Evolutionary conservation across 2,888 invertebrate species (phyloP).

Genomic region (Siphonodentalium dalli): DNA sequence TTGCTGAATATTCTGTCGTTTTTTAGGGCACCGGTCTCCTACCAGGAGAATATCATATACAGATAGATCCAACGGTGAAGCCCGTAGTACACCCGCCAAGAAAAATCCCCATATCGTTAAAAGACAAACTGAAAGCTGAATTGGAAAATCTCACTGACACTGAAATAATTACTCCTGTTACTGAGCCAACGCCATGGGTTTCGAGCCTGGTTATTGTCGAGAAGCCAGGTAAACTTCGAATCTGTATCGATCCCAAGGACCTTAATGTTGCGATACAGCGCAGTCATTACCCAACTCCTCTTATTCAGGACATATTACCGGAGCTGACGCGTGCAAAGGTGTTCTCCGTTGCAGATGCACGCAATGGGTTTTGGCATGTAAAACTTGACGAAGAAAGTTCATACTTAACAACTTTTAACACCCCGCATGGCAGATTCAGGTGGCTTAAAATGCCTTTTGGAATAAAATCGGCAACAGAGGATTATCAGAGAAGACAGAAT

Average conservation of each 20-base stretch:
- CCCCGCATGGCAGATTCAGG: slow-evolving; percentile 31
- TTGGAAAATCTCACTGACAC: slow-evolving; percentile 15
- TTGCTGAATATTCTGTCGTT: too few relatives aligned
- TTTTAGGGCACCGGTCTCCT: slow-evolving; percentile 16
- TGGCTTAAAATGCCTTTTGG: slow-evolving; percentile 36
- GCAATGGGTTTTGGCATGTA: slow-evolving; percentile 30
- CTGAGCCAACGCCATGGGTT: slow-evolving; percentile 32
- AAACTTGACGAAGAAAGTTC: slow-evolving; percentile 28
- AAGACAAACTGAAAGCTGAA: slow-evolving; percentile 20
- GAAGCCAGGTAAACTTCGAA: slow-evolving; percentile 25
- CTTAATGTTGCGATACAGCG: slow-evolving; percentile 29
- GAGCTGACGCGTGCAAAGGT: slow-evolving; percentile 28
- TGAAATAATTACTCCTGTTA: slow-evolving; percentile 21
- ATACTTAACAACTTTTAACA: slow-evolving; percentile 32
- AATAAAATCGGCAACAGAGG: slow-evolving; percentile 25
- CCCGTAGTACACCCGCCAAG: slow-evolving; percentile 19
- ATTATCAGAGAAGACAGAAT: slow-evolving; percentile 29
- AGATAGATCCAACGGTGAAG: slow-evolving; percentile 9
- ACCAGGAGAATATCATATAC: slow-evolving; percentile 11
- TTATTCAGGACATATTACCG: slow-evolving; percentile 32
- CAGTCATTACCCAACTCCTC: slow-evolving; percentile 27
- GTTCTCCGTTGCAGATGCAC: slow-evolving; percentile 27
- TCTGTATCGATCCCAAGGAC: slow-evolving; percentile 32
- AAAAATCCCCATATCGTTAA: slow-evolving; percentile 18
- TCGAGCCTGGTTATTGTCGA: slow-evolving; percentile 24